Base-by-base conservation (phyloP, 2,888 invertebrate species). In the Limnephilus lunatus region DNA sequence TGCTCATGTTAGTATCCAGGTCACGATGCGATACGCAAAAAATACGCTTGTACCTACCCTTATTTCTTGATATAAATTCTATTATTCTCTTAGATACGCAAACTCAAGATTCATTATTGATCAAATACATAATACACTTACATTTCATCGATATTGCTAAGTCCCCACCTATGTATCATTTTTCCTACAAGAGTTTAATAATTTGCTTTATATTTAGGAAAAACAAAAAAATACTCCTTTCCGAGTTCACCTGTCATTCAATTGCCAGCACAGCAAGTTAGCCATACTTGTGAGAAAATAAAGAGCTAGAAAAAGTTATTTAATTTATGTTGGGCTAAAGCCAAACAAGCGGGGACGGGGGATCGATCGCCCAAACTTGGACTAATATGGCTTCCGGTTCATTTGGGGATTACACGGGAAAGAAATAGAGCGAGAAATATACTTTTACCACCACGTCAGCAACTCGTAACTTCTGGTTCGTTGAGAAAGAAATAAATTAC, bases 401-500 rank as follows among this genome's bases (percentile, higher is more conserved):
- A 86, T 86, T 86, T 86, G 86, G 86, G 86, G 44, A 86, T 86
- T 86, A 86, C 86, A n/a, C 5, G 68, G 39, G 7, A 86, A 86
- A n/a, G 86, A 44, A 86, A 19, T 85, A n/a, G 85, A 85, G 85
- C 48, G 44, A 86, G 35, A 32, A 85, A 86, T 86, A 68, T 68
- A 68, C 68, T n/a, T 68, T 68, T 68, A 25, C 68, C 25, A n/a
- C 25, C 68, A 68, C 25, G 68, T 68, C 68, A 68, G 68, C 68
- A 25, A 68, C 68, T 68, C 19, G 19, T 25, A 25, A 68, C 68
- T n/a, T 68, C 68, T 68, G 68, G 68, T 68, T 68, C 68, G n/a
- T 68, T 68, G 68, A n/a, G 25, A n/a, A 68, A 68, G n/a, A 68
- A 68, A 68, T 68, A 68, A 68, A 68, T 25, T 68, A 68, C n/a